phyloP scores from a whole-genome alignment of 2,888 invertebrate species.

The Philonicus albiceps region DNA sequence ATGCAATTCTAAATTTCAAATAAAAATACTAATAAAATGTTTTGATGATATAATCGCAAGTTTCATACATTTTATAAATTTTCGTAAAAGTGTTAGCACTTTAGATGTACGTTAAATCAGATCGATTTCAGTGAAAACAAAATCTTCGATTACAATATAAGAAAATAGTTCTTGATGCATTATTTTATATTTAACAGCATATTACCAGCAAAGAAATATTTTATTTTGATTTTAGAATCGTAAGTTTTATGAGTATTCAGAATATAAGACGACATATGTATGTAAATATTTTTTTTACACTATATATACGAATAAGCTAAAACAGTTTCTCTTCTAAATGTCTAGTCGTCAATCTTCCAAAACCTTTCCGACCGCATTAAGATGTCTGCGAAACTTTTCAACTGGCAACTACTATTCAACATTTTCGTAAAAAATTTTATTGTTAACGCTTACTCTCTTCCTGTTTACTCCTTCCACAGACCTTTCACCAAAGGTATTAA shows the following conservation, averaged over 20 bases:
- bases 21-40: too few species aligned
- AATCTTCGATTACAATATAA: too few species aligned
- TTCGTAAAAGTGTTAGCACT: too few species aligned
- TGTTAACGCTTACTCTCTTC: background rate
- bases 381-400: background rate
- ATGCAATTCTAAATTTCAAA: too few species aligned
- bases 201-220: background rate
- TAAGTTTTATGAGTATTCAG: background rate
- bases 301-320: background rate
- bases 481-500: background rate
- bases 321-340: background rate
- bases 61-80: too few species aligned
- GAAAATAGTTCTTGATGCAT: too few species aligned
- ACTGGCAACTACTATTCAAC: background rate
- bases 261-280: background rate
- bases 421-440: background rate
- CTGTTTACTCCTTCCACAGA: background rate
- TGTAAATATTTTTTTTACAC: background rate
- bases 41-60: too few species aligned
- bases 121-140: too few species aligned
- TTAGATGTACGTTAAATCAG: too few species aligned
- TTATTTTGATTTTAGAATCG: background rate
- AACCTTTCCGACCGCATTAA: background rate
- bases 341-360: background rate
- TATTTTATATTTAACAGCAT: too few species aligned